Evolutionary conservation across 2,888 invertebrate genomes (phyloP), one percentile per base, ranked within the genome.

Genomic region (Drosophila niveifrons): DNA sequence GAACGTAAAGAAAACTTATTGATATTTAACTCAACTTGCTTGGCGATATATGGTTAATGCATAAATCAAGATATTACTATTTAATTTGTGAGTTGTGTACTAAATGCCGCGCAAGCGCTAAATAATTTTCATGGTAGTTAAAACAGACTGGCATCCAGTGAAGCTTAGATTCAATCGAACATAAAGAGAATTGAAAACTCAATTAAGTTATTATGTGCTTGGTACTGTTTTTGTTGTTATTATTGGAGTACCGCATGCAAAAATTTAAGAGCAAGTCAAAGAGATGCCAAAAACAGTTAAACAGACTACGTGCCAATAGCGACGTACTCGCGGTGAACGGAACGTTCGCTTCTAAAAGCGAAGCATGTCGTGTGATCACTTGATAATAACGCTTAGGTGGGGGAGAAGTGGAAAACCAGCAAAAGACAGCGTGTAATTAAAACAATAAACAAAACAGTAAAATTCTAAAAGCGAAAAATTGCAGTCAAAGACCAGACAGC

Each of bases 291-390:
- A 62, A 51, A 52, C 13, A 78, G 67, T 69, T 58, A 70, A 39
- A 68, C 57, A 63, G 77, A 66, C 87, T 85, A 90, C 90, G 85
- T 85, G 85, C 90, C 78, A 43, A 63, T 66, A 52, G 71, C 58
- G 67, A 81, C 90, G 85, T 85, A 66, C 47, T 65, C 46, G 53
- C 53, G 17, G 34, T 52, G 31, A 61, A 13, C 31, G 29, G 10
- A 41, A 34, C 31, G 43, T 62, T 55, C 29, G 28, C 41, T 11
- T 15, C 15, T 28, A 46, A 41, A 43, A 56, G 39, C 47, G 13
- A 47, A 59, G 59, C 34, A 46, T 53, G 29, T 34, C 18, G 62
- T 23, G 18, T 29, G n/a, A 36, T 36, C 52, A 47, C 28, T 63
- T 75, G 82, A 82, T 88, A 74, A 65, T 52, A 48, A 29, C 41